Evolutionary conservation across 2,797 vertebrate genomes (phyloP).

Genomic region (Halcyon leucocephala): DNA sequence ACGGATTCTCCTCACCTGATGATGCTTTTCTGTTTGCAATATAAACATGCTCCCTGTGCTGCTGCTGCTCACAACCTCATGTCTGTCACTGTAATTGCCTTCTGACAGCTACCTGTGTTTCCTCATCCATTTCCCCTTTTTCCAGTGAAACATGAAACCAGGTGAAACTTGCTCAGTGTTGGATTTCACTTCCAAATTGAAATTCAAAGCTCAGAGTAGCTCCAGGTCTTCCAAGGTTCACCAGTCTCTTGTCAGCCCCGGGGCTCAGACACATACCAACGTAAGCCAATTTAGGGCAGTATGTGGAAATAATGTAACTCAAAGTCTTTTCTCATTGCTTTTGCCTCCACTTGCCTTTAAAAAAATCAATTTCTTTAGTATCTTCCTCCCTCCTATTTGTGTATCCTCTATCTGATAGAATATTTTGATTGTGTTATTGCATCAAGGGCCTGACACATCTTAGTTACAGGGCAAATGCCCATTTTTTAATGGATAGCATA

Average conservation of each 20-base stretch:
- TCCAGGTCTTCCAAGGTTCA: constrained; percentile 20
- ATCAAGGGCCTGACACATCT: background rate
- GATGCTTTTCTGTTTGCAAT: background rate
- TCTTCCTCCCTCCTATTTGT: background rate
- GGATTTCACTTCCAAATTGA: constrained; percentile 33
- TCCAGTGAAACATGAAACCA: constrained; percentile 27
- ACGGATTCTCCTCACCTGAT: background rate
- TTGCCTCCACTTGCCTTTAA: background rate
- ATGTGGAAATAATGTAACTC: background rate
- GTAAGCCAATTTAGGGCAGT: background rate
- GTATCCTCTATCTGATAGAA: background rate
- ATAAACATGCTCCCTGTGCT: accelerated
- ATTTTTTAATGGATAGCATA: background rate
- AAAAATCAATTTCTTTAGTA: background rate
- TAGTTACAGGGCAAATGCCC: background rate
- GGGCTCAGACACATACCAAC: background rate
- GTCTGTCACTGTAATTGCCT: background rate
- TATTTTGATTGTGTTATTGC: background rate
- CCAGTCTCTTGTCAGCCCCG: background rate
- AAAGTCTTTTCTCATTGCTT: background rate
- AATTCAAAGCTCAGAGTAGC: constrained; percentile 42
- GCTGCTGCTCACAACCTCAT: accelerated
- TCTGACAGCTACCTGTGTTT: constrained; percentile 3
- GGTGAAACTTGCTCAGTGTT: constrained; percentile 21
- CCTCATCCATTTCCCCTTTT: background rate